Conservation (phyloP, 2,888 invertebrate species). For the Leptopilina drosophilae region DNA sequence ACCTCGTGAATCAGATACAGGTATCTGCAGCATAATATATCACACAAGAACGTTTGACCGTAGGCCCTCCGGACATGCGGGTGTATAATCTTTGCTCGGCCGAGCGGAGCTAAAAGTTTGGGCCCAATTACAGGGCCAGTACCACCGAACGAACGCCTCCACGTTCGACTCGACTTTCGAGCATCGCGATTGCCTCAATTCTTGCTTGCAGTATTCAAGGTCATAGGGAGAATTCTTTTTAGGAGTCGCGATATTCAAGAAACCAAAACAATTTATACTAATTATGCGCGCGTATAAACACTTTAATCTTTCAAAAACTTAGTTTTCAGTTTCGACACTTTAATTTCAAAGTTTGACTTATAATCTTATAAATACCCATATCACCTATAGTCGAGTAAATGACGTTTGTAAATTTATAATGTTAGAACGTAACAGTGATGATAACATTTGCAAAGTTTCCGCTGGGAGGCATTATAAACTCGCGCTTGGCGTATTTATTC, state of each 20-base stretch:
- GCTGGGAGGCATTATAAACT: conserved; percentile 16
- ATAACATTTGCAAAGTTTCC: not conserved
- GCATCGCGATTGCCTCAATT: conserved; percentile 65
- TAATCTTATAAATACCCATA: no score
- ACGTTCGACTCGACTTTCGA: conserved; percentile 64
- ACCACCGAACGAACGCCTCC: conserved; percentile 74
- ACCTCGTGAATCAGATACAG: conserved; percentile 76
- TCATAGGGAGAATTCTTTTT: conserved; percentile 50
- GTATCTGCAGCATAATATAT: conserved; percentile 75
- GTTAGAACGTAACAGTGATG: not conserved
- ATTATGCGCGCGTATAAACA: no score
- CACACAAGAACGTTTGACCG: conserved; percentile 72
- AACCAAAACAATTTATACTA: no score
- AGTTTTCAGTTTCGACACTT: no score
- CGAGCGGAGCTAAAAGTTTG: conserved; percentile 74
- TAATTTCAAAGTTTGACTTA: no score
- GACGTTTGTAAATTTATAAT: no score
- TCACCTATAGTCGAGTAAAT: no score
- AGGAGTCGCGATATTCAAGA: conserved; percentile 16
- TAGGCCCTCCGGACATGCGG: conserved; percentile 75
- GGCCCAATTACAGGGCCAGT: conserved; percentile 77
- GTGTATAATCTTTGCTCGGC: conserved; percentile 76
- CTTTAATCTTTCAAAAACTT: no score
- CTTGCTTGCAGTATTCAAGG: conserved; percentile 56
- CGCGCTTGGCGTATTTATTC: not conserved